These are phyloP conservation scores for Gallinago stenura DNA, from an alignment of 2,797 vertebrate species.

Conservation along the genomic window DNA sequence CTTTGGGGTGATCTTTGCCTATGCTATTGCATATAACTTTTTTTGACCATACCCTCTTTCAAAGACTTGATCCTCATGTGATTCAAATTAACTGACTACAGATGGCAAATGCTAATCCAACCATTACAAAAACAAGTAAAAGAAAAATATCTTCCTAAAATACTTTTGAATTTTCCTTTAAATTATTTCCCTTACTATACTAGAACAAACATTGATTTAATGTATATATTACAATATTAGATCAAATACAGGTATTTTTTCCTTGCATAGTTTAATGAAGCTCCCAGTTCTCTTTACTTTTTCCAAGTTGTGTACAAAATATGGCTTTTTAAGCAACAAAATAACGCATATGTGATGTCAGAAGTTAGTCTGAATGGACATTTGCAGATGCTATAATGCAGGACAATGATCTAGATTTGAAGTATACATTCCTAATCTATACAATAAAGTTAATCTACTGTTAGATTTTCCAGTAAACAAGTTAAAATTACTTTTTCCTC, in stretches of 20 bases:
- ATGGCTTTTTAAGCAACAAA: background rate
- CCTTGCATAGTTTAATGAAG: background rate
- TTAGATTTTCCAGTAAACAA: background rate
- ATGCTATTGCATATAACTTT: background rate
- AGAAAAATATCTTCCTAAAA: background rate
- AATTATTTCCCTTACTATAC: background rate
- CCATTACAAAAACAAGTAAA: background rate
- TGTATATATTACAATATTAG: background rate
- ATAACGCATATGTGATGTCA: background rate
- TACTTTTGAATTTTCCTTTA: background rate
- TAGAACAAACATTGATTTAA: background rate
- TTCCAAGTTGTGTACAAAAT: background rate
- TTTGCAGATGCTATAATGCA: background rate
- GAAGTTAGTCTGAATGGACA: background rate
- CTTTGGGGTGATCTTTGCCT: background rate
- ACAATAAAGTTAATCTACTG: background rate
- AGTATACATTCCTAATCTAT: background rate
- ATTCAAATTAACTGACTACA: background rate
- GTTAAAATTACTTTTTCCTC: background rate
- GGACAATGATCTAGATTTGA: background rate
- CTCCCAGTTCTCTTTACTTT: background rate
- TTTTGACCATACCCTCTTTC: background rate
- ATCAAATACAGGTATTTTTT: background rate
- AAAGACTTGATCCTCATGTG: background rate
- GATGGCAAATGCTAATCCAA: background rate